Evolutionary conservation across 2,113 vertebrate species (phyloP), one percentile per base, ranked within the genome.

Genomic region (Limanda limanda): DNA sequence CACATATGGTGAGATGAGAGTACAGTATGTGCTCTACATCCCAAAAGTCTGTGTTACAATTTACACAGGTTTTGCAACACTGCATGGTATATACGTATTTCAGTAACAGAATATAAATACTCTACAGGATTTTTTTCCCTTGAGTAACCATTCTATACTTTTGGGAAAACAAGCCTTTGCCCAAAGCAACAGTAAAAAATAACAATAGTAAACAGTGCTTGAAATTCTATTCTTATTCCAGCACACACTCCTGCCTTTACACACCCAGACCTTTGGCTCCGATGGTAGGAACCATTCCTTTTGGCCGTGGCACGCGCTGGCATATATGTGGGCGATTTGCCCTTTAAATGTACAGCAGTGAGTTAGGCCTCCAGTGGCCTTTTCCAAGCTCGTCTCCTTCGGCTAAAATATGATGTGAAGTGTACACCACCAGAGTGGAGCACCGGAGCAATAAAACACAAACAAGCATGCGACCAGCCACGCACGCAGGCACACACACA

Each of bases 311-410:
- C 85, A 84, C 21, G 31, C 45, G 10, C 37, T 86, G 86, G 84
- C 87, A 91, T 89, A 86, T 85, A 89, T 90, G 88, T 89, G 89
- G 89, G 91, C 87, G 83, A 89, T 72, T 82, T 94, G 86, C 82
- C 91, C 85, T 93, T 92, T 93, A 85, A 89, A 90, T 82, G 82
- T 86, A 88, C 89, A 88, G 73, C 86, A 81, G 21, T 79, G 83
- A 92, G 77, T 89, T 80, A 79, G 81, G 78, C 83, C 86, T 86
- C 82, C 65, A 78, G 81, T 90, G 90, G 87, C 88, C 83, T 92
- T 92, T 91, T 81, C 86, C 76, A 12, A 74, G 69, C 73, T 74
- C 66, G 27, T 78, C 85, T 85, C 86, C 79, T 69, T 89, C 8
- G 45, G 76, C 87, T 89, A 83, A 89, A 90, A 88, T 87, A 82